Percentiles rank a stretch among this genome's conserved stretches.
phyloP scores from a whole-genome alignment of 2,113 vertebrate genomes.

The Colinus virginianus region DNA sequence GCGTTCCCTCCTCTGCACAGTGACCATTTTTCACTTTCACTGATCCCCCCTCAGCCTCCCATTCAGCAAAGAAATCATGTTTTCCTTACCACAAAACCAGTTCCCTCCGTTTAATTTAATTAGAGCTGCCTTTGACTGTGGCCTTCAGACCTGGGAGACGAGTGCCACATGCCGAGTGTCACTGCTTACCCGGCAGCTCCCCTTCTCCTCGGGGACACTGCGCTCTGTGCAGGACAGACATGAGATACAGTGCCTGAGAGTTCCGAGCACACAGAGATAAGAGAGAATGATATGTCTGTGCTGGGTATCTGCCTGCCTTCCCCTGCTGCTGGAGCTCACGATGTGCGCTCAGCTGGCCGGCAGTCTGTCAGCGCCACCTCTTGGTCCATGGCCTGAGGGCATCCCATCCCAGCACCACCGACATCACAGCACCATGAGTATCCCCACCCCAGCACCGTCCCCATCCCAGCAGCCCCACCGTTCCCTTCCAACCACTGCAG shows the following conservation, averaged over 20 bases:
- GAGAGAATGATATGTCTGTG: constrained; percentile 32
- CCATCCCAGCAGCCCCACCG: accelerated
- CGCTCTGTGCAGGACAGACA: constrained; percentile 7
- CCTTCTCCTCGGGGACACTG: constrained; percentile 23
- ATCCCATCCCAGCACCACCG: accelerated
- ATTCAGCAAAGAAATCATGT: accelerated
- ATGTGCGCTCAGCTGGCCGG: background rate
- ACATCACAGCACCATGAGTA: background rate
- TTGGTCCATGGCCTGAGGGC: background rate
- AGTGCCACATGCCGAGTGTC: background rate
- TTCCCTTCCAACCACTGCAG: accelerated
- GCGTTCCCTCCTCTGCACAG: background rate
- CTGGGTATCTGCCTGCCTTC: background rate
- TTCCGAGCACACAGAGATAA: constrained; percentile 52
- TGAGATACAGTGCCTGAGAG: constrained; percentile 59
- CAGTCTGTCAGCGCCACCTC: constrained; percentile 70
- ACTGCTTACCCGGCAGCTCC: constrained; percentile 42
- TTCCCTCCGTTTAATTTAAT: background rate
- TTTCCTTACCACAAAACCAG: background rate
- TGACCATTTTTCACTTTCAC: background rate
- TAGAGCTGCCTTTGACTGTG: background rate
- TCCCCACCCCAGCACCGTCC: background rate
- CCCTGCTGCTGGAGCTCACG: background rate
- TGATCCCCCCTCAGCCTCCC: background rate
- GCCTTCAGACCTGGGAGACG: constrained; percentile 30